Evolutionary conservation across 2,888 invertebrate species (phyloP).

Genomic region (Tricholauxania praeusta): DNA sequence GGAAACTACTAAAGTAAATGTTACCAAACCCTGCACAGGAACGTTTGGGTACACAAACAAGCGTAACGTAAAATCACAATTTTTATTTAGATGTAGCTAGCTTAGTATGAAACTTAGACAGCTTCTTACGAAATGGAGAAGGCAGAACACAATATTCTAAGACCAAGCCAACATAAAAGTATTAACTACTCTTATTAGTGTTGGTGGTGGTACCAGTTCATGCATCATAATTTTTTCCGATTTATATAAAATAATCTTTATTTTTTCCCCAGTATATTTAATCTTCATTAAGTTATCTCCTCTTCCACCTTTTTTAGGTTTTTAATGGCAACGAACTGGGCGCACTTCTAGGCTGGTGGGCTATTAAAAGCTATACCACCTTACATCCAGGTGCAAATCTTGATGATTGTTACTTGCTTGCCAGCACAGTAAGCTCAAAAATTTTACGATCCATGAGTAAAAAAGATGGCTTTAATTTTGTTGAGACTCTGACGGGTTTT

Average conservation of each 20-base stretch:
- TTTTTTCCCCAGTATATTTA: not conserved
- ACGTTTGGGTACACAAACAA: too few species aligned
- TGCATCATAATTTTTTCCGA: not conserved
- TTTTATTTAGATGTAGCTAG: too few species aligned
- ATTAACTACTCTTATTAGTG: not conserved
- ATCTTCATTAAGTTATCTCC: not conserved
- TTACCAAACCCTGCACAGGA: too few species aligned
- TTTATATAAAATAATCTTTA: not conserved
- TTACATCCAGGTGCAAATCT: conserved; percentile 67
- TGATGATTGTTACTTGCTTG: conserved; percentile 82
- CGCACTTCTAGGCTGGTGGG: conserved; percentile 95
- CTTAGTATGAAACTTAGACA: too few species aligned
- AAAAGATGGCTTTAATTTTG: conserved; percentile 80
- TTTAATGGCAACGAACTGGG: conserved; percentile 98
- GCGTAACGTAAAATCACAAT: too few species aligned
- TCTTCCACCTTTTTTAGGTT: conserved; percentile 54
- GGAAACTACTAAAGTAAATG: too few species aligned
- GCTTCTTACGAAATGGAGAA: too few species aligned
- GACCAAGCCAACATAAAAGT: not conserved
- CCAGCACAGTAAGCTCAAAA: conserved; percentile 97
- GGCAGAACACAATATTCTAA: too few species aligned
- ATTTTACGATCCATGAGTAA: conserved; percentile 86
- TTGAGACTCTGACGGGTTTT: conserved; percentile 97
- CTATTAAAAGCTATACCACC: conserved; percentile 73
- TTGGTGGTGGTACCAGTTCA: not conserved